Percentiles rank a stretch among this genome's conserved stretches.
phyloP scores from a whole-genome alignment of 2,797 vertebrate genomes.

The Anniella stebbinsi region DNA sequence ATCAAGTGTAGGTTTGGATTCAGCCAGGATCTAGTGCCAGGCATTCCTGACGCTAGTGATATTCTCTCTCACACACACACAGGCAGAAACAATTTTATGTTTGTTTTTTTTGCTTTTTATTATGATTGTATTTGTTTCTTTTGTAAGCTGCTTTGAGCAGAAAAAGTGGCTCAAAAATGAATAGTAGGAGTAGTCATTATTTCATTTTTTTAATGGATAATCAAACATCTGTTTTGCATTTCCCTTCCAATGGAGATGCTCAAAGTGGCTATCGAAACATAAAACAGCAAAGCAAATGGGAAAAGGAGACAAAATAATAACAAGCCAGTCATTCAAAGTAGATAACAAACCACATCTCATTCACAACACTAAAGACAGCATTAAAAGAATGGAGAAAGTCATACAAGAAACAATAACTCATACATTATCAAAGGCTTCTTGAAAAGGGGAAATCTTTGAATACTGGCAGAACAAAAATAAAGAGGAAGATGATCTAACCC shows the following conservation, averaged over 20 bases:
- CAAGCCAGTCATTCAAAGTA: too few species aligned
- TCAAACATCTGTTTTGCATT: too few species aligned
- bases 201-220: too few species aligned
- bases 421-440: background rate
- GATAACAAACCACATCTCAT: too few species aligned
- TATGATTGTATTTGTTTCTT: too few species aligned
- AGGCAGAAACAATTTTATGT: too few species aligned
- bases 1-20: background rate
- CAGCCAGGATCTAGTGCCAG: background rate
- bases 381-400: background rate
- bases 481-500: background rate
- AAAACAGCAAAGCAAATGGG: background rate
- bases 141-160: too few species aligned
- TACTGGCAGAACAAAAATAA: background rate
- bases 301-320: too few species aligned
- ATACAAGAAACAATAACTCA: background rate
- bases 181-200: too few species aligned
- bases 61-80: too few species aligned
- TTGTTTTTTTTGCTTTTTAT: too few species aligned
- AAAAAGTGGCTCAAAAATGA: too few species aligned
- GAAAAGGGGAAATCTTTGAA: background rate
- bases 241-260: background rate
- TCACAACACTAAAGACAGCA: background rate
- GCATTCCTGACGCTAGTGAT: background rate
- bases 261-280: background rate